A percentile compares a stretch with the other conserved stretches of the same genome.
These are phyloP conservation scores for Megalopta genalis DNA, from an alignment of 1,140 invertebrate species.

Conservation along the genomic window DNA sequence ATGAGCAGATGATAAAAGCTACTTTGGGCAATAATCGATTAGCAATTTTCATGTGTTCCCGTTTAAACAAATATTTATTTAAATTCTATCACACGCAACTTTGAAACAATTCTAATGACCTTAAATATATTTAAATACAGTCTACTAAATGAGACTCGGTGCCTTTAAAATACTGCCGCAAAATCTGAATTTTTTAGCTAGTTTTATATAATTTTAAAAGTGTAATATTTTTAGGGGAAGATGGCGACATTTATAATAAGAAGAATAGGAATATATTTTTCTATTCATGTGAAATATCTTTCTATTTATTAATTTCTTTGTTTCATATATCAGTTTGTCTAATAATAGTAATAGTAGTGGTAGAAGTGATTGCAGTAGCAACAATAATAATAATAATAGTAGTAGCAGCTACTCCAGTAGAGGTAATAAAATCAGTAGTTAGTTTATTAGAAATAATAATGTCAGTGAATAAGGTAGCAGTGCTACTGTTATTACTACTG, in stretches of 20 bases:
- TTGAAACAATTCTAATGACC: neutral
- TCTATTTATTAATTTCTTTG: conserved; percentile 17
- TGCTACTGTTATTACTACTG: conserved; percentile 22
- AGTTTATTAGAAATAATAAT: neutral
- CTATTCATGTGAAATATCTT: neutral
- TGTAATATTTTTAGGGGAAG: neutral
- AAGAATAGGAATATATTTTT: conserved; percentile 19
- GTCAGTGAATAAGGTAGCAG: neutral
- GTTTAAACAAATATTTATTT: neutral
- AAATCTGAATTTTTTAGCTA: conserved; percentile 25
- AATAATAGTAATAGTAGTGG: conserved; percentile 14
- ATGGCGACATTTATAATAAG: neutral
- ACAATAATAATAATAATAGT: neutral
- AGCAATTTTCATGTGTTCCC: neutral
- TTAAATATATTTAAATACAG: no score
- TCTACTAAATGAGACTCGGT: conserved; percentile 39
- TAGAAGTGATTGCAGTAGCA: conserved; percentile 23
- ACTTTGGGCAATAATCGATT: neutral
- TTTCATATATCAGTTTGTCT: neutral
- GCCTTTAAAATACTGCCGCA: conserved; percentile 62
- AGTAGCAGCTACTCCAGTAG: neutral
- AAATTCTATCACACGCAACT: neutral
- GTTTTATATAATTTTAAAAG: neutral
- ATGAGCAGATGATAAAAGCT: neutral
- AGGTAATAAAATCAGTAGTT: conserved; percentile 15